These are phyloP conservation scores for Danio albolineatus DNA, from an alignment of 2,797 vertebrate genomes.

Conservation along the genomic window DNA sequence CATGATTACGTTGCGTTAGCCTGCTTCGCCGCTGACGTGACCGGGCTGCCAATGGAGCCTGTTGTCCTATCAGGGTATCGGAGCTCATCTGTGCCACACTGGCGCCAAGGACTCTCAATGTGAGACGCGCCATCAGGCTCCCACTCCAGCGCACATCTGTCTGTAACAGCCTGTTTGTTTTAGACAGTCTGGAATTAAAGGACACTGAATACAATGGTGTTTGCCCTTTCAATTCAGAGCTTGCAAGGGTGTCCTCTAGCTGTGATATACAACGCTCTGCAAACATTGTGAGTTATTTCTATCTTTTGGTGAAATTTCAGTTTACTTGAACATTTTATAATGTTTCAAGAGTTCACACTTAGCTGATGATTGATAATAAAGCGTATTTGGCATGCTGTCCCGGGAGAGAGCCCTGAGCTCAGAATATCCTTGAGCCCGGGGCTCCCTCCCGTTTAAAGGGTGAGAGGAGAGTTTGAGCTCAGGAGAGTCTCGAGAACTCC, in stretches of 20 bases:
- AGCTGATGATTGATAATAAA: no score
- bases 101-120: slow-evolving; percentile 81
- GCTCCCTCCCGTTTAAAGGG: no score
- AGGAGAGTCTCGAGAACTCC: no score
- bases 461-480: no score
- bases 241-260: neutral
- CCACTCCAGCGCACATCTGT: slow-evolving; percentile 55
- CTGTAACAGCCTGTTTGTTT: slow-evolving; percentile 58
- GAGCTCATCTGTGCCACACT: slow-evolving; percentile 76
- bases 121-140: slow-evolving; percentile 71
- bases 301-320: no score
- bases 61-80: slow-evolving; percentile 61
- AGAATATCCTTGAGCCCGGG: no score
- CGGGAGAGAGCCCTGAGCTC: no score
- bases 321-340: no score
- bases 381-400: no score
- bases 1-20: slow-evolving; percentile 73
- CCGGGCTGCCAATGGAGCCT: slow-evolving; percentile 66
- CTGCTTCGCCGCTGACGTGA: slow-evolving; percentile 71
- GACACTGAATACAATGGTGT: slow-evolving; percentile 45
- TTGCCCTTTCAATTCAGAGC: slow-evolving; percentile 17
- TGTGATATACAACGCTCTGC: neutral
- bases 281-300: no score
- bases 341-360: no score
- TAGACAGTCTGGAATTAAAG: slow-evolving; percentile 54